Conservation (phyloP, 2,888 invertebrate species). For the Eupsilia transversa region DNA sequence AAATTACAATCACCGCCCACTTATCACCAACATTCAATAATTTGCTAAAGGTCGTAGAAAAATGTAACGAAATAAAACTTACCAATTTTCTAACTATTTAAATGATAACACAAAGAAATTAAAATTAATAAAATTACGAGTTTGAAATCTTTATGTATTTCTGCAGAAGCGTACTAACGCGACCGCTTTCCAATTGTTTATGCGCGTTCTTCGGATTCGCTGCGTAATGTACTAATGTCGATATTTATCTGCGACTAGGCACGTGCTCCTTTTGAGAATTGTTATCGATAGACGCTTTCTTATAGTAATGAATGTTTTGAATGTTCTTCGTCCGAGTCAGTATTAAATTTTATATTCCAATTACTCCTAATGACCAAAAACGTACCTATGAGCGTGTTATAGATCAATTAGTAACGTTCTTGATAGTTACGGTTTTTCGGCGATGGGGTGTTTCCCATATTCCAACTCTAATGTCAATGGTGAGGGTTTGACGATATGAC, state of each 20-base stretch:
- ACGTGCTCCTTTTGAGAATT: constrained; percentile 15
- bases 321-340: neutral
- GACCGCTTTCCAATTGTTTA: constrained; percentile 32
- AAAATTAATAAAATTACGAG: constrained; percentile 32
- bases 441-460: too few species aligned
- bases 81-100: constrained; percentile 24
- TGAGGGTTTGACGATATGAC: constrained; percentile 6
- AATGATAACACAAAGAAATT: constrained; percentile 8
- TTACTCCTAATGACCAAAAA: neutral
- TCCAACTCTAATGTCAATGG: neutral
- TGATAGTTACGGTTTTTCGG: constrained; percentile 11
- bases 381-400: neutral
- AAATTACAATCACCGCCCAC: constrained; percentile 25
- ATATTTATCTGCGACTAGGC: constrained; percentile 41
- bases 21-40: neutral
- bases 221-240: constrained; percentile 39
- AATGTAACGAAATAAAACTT: constrained; percentile 23
- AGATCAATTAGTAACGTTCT: neutral
- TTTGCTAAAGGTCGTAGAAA: neutral
- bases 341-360: neutral
- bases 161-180: constrained; percentile 15
- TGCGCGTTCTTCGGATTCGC: constrained; percentile 49
- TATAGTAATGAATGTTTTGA: neutral
- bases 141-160: neutral
- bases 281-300: constrained; percentile 27